Evolutionary conservation across 2,113 vertebrate genomes (phyloP).

Genomic region (Galbula dea): DNA sequence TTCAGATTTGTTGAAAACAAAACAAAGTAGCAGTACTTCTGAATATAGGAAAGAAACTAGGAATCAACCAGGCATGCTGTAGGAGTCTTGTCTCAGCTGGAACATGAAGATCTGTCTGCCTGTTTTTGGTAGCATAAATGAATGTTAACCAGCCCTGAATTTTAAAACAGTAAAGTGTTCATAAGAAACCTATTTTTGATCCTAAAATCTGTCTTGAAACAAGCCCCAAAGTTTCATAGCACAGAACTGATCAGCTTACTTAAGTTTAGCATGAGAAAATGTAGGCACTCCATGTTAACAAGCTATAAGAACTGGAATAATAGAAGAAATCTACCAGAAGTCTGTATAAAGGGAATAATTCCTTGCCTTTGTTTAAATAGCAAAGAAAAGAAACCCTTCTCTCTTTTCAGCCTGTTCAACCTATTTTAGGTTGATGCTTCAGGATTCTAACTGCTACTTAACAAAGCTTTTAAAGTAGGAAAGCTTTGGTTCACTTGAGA

Average conservation of each 20-base stretch:
- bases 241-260: background rate
- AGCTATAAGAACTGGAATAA: background rate
- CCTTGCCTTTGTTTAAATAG: background rate
- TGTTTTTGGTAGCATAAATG: constrained; percentile 41
- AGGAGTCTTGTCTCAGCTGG: background rate
- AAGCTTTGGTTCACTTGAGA: background rate
- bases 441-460: background rate
- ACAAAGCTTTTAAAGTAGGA: background rate
- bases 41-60: constrained; percentile 52
- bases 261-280: background rate
- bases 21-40: constrained; percentile 40
- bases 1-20: constrained; percentile 35
- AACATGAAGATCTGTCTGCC: constrained; percentile 21
- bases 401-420: background rate
- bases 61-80: constrained; percentile 7
- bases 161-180: background rate
- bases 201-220: background rate
- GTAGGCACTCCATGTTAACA: background rate
- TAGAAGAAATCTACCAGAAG: background rate
- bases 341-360: background rate
- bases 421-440: background rate
- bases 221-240: background rate
- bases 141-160: constrained; percentile 3
- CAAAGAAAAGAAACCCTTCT: background rate
- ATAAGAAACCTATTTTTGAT: background rate